A percentile compares a stretch with the other conserved stretches of the same genome.
Evolutionary conservation across 2,888 invertebrate species (phyloP).

Genomic region (Amphimallon solstitiale): DNA sequence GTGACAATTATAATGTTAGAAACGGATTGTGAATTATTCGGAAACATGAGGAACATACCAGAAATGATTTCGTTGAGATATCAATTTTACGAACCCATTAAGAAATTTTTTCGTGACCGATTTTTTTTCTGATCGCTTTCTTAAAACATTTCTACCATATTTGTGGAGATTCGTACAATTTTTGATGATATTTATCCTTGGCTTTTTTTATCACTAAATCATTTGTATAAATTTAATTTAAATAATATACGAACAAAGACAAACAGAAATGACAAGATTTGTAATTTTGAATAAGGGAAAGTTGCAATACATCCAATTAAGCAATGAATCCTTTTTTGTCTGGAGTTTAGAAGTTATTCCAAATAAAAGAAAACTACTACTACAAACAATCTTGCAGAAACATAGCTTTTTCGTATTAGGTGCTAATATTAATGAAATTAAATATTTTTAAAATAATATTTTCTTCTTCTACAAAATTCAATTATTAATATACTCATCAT

Average conservation of each 20-base stretch:
- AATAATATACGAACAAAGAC: neutral
- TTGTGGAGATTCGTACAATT: conserved; percentile 32
- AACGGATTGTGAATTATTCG: conserved; percentile 69
- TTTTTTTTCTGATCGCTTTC: conserved; percentile 53
- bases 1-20: conserved; percentile 80
- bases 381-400: too few species aligned
- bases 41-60: conserved; percentile 73
- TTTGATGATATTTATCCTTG: conserved; percentile 33
- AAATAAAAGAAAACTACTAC: neutral
- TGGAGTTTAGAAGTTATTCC: neutral
- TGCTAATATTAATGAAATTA: too few species aligned
- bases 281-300: too few species aligned
- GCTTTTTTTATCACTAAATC: conserved; percentile 35
- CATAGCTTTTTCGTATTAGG: too few species aligned
- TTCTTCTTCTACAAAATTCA: too few species aligned
- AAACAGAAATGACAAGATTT: neutral
- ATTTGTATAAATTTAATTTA: too few species aligned
- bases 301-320: too few species aligned
- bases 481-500: too few species aligned
- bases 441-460: too few species aligned
- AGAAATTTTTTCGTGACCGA: conserved; percentile 77
- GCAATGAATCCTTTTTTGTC: too few species aligned
- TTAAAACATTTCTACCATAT: conserved; percentile 32
- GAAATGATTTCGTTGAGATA: conserved; percentile 80
- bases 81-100: conserved; percentile 86